phyloP scores from a whole-genome alignment of 2,797 vertebrate genomes.

The Poliocrania exsul region DNA sequence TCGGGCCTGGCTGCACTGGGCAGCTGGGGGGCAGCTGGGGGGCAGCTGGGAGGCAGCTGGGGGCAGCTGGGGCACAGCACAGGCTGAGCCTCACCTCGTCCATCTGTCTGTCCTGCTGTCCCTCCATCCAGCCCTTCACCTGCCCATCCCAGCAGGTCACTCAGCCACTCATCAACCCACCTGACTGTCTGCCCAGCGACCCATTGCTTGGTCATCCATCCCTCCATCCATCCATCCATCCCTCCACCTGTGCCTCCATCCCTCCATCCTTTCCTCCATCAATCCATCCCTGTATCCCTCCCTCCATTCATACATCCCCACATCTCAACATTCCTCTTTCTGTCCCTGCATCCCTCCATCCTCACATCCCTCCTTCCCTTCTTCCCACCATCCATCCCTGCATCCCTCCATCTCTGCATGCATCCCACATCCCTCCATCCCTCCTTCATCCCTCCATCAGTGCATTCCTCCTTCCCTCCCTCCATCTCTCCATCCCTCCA shows the following conservation, averaged over 20 bases:
- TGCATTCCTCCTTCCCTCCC: fast-evolving
- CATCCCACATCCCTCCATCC: not conserved
- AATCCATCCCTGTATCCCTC: not conserved
- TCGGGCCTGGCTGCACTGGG: fast-evolving
- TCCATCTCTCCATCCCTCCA: not conserved
- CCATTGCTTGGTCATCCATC: not conserved
- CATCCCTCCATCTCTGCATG: no score
- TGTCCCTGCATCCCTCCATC: no score
- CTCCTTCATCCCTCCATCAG: fast-evolving
- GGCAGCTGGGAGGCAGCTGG: not conserved
- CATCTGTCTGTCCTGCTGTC: fast-evolving
- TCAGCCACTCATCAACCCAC: not conserved
- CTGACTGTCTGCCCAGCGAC: fast-evolving
- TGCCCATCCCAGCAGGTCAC: not conserved
- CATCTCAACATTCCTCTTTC: not conserved
- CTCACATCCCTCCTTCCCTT: no score
- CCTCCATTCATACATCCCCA: not conserved
- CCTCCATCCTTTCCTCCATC: not conserved
- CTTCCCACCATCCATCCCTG: not conserved
- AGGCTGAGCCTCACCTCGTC: not conserved
- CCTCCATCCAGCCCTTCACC: not conserved
- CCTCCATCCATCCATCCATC: not conserved
- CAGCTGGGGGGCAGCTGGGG: not conserved
- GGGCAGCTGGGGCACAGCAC: not conserved
- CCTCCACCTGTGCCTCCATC: not conserved